Base-by-base conservation (phyloP, 2,888 invertebrate species). In the Nephrotoma flavescens region DNA sequence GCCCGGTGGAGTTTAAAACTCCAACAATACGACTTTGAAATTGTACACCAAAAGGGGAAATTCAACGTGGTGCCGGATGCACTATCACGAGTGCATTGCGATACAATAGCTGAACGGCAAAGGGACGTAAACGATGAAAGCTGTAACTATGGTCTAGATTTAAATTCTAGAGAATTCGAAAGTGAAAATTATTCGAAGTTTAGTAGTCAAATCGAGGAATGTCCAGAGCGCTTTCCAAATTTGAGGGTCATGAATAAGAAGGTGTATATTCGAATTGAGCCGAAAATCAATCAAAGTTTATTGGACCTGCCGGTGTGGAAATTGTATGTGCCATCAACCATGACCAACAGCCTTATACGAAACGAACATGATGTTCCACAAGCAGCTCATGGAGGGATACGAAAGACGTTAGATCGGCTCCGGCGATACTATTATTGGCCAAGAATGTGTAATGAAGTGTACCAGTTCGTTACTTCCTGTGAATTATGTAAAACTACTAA, bases 391-490 rank as follows among this genome's bases (percentile, higher is more conserved):
- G 6, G 44, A 7, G 44, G 44, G 9, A 44, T 19, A 19, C 19
- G 19, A 19, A 19, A 19, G 19, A 19, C 19, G 19, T 19, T 19
- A 19, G 19, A 19, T 19, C 19, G 19, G 1, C 19, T 19, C 19
- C 19, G 19, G 6, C 19, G 57, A 15, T 57, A 57, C 31, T 87
- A 86, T 45, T 87, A 87, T 83, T 87, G 87, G 87, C 87, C 87
- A 2, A 47, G 47, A 6, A 71, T 87, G 84, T 83, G 41, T 19
- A 12, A 31, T 6, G 86, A 87, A 15, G 86, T 88, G 0, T 15
- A 71, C 12, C 2, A 6, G n/a, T 71, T 86, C 41, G 19, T 87
- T 4, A 11, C 52, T 1, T 42, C 12, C 6, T 86, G 86, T 15
- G n/a, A n/a, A 41, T 12, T 41, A 6, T 86, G 86, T 19, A 52